Conservation (phyloP, 2,888 invertebrate genomes). For the Orthosia cruda region DNA sequence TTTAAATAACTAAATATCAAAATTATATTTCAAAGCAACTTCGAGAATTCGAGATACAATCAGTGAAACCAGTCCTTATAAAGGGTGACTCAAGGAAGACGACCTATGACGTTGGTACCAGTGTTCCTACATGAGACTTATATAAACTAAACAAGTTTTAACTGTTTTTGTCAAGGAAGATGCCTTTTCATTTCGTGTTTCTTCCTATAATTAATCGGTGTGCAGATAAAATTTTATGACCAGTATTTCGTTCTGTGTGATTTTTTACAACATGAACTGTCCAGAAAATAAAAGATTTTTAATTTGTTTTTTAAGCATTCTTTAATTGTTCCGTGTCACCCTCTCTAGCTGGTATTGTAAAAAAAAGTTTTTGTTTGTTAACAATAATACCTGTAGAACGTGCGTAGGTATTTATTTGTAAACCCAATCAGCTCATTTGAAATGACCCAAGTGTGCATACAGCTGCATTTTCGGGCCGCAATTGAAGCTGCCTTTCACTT, state of each 20-base stretch:
- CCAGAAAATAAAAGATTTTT: not conserved
- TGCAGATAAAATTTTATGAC: not conserved
- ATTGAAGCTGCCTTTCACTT: too few species aligned
- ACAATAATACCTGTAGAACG: too few species aligned
- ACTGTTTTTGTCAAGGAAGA: constrained; percentile 21
- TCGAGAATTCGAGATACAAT: constrained; percentile 9
- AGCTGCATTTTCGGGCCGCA: too few species aligned
- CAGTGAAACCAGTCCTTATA: constrained; percentile 35
- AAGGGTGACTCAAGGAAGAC: constrained; percentile 64
- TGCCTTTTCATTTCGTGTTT: not conserved
- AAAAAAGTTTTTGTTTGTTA: too few species aligned
- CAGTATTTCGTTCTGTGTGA: too few species aligned
- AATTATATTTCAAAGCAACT: constrained; percentile 7
- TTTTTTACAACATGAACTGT: not conserved
- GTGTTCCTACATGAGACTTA: constrained; percentile 35
- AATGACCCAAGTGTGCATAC: too few species aligned
- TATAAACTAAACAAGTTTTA: constrained; percentile 32
- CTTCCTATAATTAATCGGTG: not conserved
- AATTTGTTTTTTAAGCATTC: not conserved
- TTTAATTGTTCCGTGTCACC: not conserved
- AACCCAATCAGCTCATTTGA: too few species aligned
- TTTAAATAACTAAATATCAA: constrained; percentile 11
- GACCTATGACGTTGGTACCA: constrained; percentile 13
- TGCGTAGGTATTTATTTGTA: too few species aligned
- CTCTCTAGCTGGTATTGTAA: too few species aligned